Base-by-base conservation (phyloP, 2,888 invertebrate genomes). In the Tanytarsus gracilentus region DNA sequence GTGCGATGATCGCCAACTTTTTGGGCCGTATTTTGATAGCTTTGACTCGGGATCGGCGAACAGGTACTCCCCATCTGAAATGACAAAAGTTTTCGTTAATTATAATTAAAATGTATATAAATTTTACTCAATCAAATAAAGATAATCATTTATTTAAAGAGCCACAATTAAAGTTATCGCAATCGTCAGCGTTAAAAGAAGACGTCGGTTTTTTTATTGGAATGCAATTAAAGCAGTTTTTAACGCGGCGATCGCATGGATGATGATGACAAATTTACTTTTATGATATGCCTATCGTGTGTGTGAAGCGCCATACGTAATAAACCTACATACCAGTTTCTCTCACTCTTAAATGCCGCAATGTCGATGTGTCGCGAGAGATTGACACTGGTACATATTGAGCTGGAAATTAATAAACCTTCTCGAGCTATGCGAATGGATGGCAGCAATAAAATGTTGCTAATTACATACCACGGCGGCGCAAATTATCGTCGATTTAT, bases 21-120 rank as follows among this genome's bases (percentile, higher is more conserved):
- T 95, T 70, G 94, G 92, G 68, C 93, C 93, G 79, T 94, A 92
- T 78, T 96, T 96, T 72, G 91, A 91, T 70, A 97, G 80, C 78
- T 96, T 96, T 79, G 88, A 89, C 75, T 94, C 94, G 72, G 86
- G 85, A 75, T 95, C 92, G 75, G 93, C 86, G 78, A 96, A 97
- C 71, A 94, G 83, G 77, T 89, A 94, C 79, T 96, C 95, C 77
- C 90, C 91, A 81, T 94, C 95, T 95, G 81, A 39, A 84, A 66
- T 69, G 71, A 68, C 65, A 65, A 65, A 63, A 44, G 63, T 11
- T n/a, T 49, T 49, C 9, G 11, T 16, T 25, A 21, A 21, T 16
- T 26, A 26, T 49, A 11, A 49, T n/a, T n/a, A n/a, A n/a, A n/a
- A n/a, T n/a, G n/a, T n/a, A n/a, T n/a, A n/a, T n/a, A n/a, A n/a